Conservation (phyloP, 2,113 vertebrate species). For the Thunnus maccoyii region DNA sequence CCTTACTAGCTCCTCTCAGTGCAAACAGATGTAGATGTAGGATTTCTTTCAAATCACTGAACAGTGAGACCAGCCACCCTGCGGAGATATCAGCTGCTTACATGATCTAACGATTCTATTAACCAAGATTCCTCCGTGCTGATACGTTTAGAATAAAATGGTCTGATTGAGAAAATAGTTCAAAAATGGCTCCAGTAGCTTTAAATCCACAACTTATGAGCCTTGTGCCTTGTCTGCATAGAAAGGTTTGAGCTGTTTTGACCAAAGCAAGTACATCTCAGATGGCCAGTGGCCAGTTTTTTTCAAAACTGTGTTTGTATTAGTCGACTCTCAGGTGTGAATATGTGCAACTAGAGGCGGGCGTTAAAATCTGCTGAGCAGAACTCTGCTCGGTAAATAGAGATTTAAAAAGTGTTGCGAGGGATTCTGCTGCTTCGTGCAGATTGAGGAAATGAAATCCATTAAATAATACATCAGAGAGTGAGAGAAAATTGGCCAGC, state of each 20-base stretch:
- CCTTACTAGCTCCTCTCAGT: background rate
- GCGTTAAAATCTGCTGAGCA: background rate
- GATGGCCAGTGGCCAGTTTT: background rate
- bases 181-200: background rate
- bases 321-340: background rate
- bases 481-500: background rate
- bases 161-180: too few relatives aligned
- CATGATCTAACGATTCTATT: too few relatives aligned
- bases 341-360: background rate
- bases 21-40: background rate
- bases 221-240: too few relatives aligned
- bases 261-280: background rate
- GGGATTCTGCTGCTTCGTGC: background rate
- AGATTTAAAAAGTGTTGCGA: background rate
- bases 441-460: slow-evolving; percentile 6
- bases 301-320: background rate
- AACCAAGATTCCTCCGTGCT: background rate
- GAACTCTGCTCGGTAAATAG: background rate
- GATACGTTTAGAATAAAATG: too few relatives aligned
- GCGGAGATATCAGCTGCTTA: background rate
- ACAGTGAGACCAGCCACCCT: background rate
- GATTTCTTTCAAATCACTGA: background rate
- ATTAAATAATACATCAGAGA: background rate
- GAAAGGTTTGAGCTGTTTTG: background rate
- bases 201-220: too few relatives aligned